Evolutionary conservation across 2,113 vertebrate genomes (phyloP).

Genomic region (Leucosticte australis): DNA sequence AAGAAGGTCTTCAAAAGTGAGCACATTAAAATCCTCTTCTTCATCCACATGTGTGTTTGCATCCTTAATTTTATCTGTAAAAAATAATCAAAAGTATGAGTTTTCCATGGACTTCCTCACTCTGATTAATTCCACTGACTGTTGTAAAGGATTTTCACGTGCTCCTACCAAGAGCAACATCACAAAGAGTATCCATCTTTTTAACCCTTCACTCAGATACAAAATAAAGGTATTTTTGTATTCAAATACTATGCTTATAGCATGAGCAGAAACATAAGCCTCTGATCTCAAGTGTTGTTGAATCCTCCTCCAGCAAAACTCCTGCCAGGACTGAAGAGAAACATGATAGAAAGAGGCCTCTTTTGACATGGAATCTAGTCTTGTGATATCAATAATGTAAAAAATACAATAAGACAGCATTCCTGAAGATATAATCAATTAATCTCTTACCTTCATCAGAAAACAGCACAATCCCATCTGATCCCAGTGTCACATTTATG

Average conservation of each 20-base stretch:
- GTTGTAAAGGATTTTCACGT: not conserved
- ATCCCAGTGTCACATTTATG: not conserved
- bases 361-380: not conserved
- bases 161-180: not conserved
- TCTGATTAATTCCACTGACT: not conserved
- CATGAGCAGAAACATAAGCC: not conserved
- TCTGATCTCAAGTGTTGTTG: not conserved
- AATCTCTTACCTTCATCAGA: constrained; percentile 62
- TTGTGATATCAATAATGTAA: not conserved
- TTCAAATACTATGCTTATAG: not conserved
- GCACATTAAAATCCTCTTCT: constrained; percentile 82
- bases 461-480: constrained; percentile 25
- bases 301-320: not conserved
- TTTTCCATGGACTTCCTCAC: not conserved
- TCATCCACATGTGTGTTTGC: constrained; percentile 61
- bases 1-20: constrained; percentile 92
- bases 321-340: not conserved
- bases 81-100: not conserved
- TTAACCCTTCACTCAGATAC: not conserved
- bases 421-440: not conserved
- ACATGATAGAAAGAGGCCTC: not conserved
- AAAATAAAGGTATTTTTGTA: not conserved
- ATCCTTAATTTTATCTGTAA: constrained; percentile 67
- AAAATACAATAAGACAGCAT: not conserved
- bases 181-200: not conserved